Percentiles rank a stretch among this genome's conserved stretches.
Conservation (phyloP, 1,140 invertebrate genomes). For the Ganaspis sp. region DNA sequence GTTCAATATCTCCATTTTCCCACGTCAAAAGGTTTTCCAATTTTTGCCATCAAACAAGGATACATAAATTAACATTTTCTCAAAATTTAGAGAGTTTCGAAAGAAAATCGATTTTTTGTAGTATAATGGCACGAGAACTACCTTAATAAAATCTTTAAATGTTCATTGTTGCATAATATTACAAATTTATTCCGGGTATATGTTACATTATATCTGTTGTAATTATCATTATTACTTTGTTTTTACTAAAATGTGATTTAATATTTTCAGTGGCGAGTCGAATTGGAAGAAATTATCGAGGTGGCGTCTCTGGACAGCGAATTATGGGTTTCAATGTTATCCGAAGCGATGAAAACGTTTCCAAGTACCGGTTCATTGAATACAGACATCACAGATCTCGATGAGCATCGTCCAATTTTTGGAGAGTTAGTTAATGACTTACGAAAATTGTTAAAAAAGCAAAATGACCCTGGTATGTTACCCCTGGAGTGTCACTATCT, state of each 20-base stretch:
- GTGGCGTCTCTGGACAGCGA: constrained; percentile 93
- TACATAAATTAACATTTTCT: too few species aligned
- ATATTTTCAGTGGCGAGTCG: constrained; percentile 89
- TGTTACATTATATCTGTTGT: neutral
- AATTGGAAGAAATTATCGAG: constrained; percentile 95
- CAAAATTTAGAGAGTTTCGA: too few species aligned
- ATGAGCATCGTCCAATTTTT: constrained; percentile 93
- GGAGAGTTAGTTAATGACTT: constrained; percentile 93
- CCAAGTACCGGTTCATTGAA: constrained; percentile 92
- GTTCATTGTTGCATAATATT: too few species aligned
- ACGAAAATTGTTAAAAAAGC: constrained; percentile 89
- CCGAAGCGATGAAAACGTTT: constrained; percentile 95
- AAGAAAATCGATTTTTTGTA: too few species aligned
- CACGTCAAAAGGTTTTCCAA: too few species aligned
- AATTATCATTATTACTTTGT: neutral
- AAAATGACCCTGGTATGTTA: constrained; percentile 90
- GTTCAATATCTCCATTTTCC: too few species aligned
- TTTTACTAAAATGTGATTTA: constrained; percentile 35
- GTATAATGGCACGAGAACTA: too few species aligned
- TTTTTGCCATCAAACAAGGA: too few species aligned
- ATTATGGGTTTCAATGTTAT: constrained; percentile 97
- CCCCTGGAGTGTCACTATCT: constrained; percentile 97
- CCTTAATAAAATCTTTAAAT: too few species aligned
- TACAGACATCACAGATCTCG: constrained; percentile 88
- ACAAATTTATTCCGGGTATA: too few species aligned